Percentiles rank a stretch among this genome's conserved stretches.
phyloP scores from a whole-genome alignment of 2,113 vertebrate genomes.

The Amblyornis subalaris region DNA sequence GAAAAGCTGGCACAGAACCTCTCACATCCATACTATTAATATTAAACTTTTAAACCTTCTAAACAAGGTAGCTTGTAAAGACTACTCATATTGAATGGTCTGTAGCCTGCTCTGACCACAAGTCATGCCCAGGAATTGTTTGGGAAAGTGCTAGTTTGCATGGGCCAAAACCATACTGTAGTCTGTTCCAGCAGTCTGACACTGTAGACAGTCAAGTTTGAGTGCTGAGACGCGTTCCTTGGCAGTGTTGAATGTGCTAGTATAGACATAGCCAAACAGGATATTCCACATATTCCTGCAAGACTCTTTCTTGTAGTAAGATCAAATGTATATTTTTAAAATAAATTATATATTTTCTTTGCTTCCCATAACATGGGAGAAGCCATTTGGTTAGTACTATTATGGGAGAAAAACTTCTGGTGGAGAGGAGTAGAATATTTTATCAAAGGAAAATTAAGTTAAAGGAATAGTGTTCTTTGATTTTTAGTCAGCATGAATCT shows the following conservation, averaged over 20 bases:
- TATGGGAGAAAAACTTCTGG: not conserved
- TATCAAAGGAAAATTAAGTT: not conserved
- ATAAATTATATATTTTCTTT: slow-evolving; percentile 23
- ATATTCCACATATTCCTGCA: slow-evolving; percentile 34
- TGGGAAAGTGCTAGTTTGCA: not conserved
- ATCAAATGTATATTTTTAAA: slow-evolving; percentile 28
- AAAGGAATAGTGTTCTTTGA: not conserved
- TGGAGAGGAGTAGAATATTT: not conserved
- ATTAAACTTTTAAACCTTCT: slow-evolving; percentile 35
- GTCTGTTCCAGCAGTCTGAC: slow-evolving; percentile 24
- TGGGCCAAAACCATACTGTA: slow-evolving; percentile 21
- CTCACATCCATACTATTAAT: not conserved
- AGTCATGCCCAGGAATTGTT: slow-evolving; percentile 41
- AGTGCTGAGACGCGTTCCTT: not conserved
- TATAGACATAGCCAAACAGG: slow-evolving; percentile 21
- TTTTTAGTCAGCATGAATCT: not conserved
- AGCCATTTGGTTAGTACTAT: slow-evolving; percentile 5
- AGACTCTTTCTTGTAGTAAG: not conserved
- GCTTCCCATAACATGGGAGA: not conserved
- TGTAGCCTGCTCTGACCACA: slow-evolving; percentile 11
- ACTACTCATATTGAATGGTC: not conserved
- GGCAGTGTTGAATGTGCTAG: slow-evolving; percentile 11
- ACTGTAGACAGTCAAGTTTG: not conserved
- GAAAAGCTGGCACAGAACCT: not conserved
- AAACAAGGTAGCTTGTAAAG: slow-evolving; percentile 9